Evolutionary conservation across 2,797 vertebrate species (phyloP), one percentile per base, ranked within the genome.

Genomic region (Xiphorhynchus erythropygius): DNA sequence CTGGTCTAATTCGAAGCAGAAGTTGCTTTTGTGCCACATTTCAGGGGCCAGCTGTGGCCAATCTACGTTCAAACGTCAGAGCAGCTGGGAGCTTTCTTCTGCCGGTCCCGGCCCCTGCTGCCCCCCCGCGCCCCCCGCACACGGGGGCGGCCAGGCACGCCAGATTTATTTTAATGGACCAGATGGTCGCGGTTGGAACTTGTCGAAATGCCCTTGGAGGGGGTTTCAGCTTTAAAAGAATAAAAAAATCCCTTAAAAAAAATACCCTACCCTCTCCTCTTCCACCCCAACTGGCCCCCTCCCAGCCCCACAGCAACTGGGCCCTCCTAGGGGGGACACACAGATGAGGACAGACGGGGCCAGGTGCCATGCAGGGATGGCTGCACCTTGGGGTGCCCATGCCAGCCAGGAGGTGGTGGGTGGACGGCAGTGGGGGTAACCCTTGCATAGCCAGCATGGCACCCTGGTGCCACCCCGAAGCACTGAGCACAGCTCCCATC

Each of bases 41-140:
- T 97, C 92, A 49, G 93, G 91, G 95, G 89, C 97, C 97, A 97
- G 97, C 97, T 97, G 97, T 96, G 94, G 97, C 96, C 94, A 97
- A 97, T 97, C 96, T 96, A 88, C 78, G 80, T 63, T 95, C 92
- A 32, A 96, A 96, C 96, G 94, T 96, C 96, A 97, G 95, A 97
- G 96, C 96, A 96, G 96, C 96, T 96, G 96, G 96, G 96, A 96
- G 93, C 92, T 96, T 91, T 95, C 91, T 91, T 73, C 63, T 82
- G 53, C 87, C 73, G 18, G 59, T 55, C 37, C 55, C 10, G 32
- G 53, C 52, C 60, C 47, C 85, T 81, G 63, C n/a, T 41, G 47
- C n/a, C 30, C 68, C 84, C 64, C 28, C 49, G 35, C 25, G 22
- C 18, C 69, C 73, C 84, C 83, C 75, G 25, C 63, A 14, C 75